phyloP scores from a whole-genome alignment of 2,797 vertebrate genomes.

The Neosilurus mollespiculum region DNA sequence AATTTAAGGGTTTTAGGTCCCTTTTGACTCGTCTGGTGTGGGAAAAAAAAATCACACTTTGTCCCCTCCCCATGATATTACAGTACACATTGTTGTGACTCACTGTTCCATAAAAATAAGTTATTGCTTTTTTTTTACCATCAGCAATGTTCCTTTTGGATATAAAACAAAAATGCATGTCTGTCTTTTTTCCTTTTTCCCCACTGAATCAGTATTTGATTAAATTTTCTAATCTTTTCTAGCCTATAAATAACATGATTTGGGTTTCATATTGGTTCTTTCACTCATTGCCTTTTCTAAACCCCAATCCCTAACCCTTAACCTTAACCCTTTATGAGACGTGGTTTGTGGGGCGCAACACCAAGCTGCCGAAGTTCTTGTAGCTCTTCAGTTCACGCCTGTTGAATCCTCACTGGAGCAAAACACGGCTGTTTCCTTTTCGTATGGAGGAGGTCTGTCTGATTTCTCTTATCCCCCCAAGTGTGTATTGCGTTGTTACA shows the following conservation, averaged over 20 bases:
- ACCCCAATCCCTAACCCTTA: no score
- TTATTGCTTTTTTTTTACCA: conserved; percentile 32
- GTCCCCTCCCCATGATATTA: neutral
- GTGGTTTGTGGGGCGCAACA: conserved; percentile 30
- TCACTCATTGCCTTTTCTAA: conserved; percentile 73
- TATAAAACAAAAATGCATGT: no score
- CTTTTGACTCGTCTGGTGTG: conserved; percentile 26
- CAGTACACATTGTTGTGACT: neutral
- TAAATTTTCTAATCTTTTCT: conserved; percentile 51
- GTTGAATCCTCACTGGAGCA: neutral
- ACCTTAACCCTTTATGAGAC: conserved; percentile 30
- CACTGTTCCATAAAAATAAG: conserved; percentile 5
- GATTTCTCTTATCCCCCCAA: neutral
- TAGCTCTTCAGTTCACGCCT: conserved; percentile 34
- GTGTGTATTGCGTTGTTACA: neutral
- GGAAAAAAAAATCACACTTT: no score
- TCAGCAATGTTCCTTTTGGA: neutral
- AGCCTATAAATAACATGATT: conserved; percentile 79
- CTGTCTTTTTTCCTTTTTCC: no score
- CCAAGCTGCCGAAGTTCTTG: conserved; percentile 32
- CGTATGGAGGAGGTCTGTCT: conserved; percentile 27
- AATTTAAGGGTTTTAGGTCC: neutral
- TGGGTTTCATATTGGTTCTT: conserved; percentile 70
- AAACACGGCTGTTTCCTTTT: neutral
- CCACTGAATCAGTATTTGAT: conserved; percentile 66